phyloP scores from a whole-genome alignment of 2,113 vertebrate genomes.

The Promerops cafer region DNA sequence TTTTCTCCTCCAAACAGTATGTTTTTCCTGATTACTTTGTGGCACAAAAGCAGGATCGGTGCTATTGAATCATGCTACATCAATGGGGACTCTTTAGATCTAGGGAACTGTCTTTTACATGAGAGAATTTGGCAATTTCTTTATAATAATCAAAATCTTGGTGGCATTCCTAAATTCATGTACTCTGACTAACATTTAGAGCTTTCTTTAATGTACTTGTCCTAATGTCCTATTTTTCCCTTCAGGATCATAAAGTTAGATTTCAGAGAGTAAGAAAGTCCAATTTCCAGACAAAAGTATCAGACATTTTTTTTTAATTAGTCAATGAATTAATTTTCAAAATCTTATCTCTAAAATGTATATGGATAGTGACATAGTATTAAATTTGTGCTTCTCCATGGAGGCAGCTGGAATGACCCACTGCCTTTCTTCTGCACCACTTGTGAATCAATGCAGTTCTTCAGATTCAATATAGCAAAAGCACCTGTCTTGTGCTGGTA shows the following conservation, averaged over 20 bases:
- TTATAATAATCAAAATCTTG: not conserved
- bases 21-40: not conserved
- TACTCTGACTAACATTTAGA: not conserved
- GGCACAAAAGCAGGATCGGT: not conserved
- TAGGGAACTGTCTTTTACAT: not conserved
- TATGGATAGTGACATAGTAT: not conserved
- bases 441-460: not conserved
- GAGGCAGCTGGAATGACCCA: not conserved
- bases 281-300: not conserved
- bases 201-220: not conserved
- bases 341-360: not conserved
- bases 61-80: not conserved
- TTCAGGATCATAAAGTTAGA: not conserved
- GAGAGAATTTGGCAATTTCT: not conserved
- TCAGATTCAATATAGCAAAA: not conserved
- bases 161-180: not conserved
- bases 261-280: not conserved
- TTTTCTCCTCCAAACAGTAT: not conserved
- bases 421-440: not conserved
- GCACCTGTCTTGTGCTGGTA: not conserved
- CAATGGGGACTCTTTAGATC: not conserved
- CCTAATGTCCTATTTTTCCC: not conserved
- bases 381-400: not conserved
- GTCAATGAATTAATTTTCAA: not conserved
- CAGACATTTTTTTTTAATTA: not conserved